Evolutionary conservation across 2,797 vertebrate genomes (phyloP), one percentile per base, ranked within the genome.

Genomic region (Sphenopsis melanotis): DNA sequence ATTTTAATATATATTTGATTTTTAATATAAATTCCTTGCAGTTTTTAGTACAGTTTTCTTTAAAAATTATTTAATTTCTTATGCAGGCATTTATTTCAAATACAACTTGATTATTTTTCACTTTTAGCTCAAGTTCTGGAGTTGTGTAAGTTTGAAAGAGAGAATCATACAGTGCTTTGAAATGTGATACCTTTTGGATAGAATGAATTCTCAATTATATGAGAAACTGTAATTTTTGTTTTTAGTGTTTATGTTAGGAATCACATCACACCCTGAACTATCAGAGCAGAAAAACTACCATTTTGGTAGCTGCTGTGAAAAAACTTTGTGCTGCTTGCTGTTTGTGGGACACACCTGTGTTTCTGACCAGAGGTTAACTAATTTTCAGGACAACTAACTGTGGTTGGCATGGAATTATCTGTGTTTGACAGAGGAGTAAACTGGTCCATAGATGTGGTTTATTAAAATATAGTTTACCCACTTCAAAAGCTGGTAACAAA

Each of bases 401-500:
- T 16, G 32, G 65, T 68, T 74, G 70, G 22, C 37, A 29, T 55
- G 10, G 52, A 74, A 52, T 79, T 87, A 66, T 41, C 77, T 61
- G 15, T 36, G 18, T 84, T 80, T 90, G 87, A 70, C 23, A 57
- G 47, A 71, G 22, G 39, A 47, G 21, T 34, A 68, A 46, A 34
- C 29, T 56, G 37, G 37, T n/a, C 50, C 32, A 39, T 59, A 59
- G 78, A 84, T 68, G 69, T 59, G 77, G 89, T 69, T 41, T 83
- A 53, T 65, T 84, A 71, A 75, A 66, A 75, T 13, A n/a, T 57
- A 41, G 24, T 18, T 70, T 30, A 24, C 59, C 57, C 30, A 41
- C 90, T 94, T 89, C 63, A 64, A 89, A 88, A 95, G 46, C 66
- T 57, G 47, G 32, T 44, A 78, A 94, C 83, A 90, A 86, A 79